Percentiles rank a stretch among this genome's conserved stretches.
Evolutionary conservation across 53 echinoderm and acorn worm species (phyloP).

Genomic region (Hippasteria phrygiana): DNA sequence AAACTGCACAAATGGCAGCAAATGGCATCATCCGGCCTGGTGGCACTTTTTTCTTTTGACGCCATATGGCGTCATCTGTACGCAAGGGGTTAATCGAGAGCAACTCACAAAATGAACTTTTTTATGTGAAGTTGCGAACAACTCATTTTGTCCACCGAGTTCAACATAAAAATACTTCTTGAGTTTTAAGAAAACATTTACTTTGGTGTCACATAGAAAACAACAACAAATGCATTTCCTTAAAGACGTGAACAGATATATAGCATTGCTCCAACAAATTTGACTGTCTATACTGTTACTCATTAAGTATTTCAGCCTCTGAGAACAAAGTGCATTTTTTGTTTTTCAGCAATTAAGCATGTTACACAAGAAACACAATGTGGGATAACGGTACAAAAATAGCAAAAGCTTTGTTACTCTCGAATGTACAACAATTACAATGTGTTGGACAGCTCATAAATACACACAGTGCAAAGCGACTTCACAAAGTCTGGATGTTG

Average conservation of each 20-base stretch:
- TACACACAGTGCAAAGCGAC: too few relatives aligned
- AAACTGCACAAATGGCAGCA: too few relatives aligned
- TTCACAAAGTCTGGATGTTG: too few relatives aligned
- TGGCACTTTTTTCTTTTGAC: too few relatives aligned
- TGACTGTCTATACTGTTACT: background rate
- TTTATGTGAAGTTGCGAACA: background rate
- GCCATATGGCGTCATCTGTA: too few relatives aligned
- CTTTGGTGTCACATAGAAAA: background rate
- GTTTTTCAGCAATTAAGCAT: background rate
- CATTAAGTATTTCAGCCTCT: slow-evolving; percentile 8
- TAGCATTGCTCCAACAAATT: background rate
- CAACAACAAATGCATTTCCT: background rate
- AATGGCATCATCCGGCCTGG: too few relatives aligned
- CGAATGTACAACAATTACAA: too few relatives aligned
- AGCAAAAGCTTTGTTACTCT: too few relatives aligned
- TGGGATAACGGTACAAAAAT: background rate
- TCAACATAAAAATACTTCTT: background rate
- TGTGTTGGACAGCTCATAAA: too few relatives aligned
- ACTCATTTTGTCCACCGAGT: background rate
- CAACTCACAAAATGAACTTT: background rate
- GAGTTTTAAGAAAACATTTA: background rate
- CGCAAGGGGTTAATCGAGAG: background rate
- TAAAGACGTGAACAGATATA: too few relatives aligned
- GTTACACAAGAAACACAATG: background rate
- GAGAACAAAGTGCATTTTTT: background rate